Base-by-base conservation (phyloP, 1,140 invertebrate species). In the Oryzaephilus surinamensis region DNA sequence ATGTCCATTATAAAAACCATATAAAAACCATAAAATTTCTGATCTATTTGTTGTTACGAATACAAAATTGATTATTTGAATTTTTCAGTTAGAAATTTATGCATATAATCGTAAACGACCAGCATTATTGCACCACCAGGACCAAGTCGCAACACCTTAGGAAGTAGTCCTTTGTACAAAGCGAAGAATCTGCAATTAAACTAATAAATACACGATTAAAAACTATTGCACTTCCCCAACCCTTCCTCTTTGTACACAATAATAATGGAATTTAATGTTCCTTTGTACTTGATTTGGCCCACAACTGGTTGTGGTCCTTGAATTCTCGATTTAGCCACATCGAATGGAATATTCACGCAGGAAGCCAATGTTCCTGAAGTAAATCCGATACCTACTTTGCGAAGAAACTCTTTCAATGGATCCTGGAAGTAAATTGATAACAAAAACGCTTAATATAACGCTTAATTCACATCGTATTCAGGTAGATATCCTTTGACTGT, bases 291-390 rank as follows among this genome's bases (percentile, higher is more conserved):
- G 20, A 87, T 74, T 38, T 72, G 33, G 3, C 75, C 77, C 2
- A 71, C 57, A 6, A 74, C 64, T 2, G 85, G 85, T 64, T 94
- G 88, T 4, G 89, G 86, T 1, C 89, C 85, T 64, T 95, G 92
- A 47, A 96, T 95, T 39, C 92, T 69, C 55, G 87, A 92, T 65
- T 96, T 96, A 6, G 88, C 92, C 4, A 96, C 92, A 63, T 96
- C 92, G 65, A 94, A 95, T 16, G 91, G 91, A 68, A 95, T 95
- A 60, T 96, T 96, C 14, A 88, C 65, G 54, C 79, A 77, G 1
- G 87, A 93, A 13, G 80, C 86, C 11, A 93, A 54, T 0, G 80
- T 81, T 6, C 90, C 90, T 13, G 88, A 84, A 13, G 71, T 65
- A 54, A 96, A 90, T 29, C 90, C 90, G 41, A 94, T 80, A 4